These are phyloP conservation scores for Bombylius discolor DNA, from an alignment of 2,888 invertebrate genomes.

Conservation along the genomic window DNA sequence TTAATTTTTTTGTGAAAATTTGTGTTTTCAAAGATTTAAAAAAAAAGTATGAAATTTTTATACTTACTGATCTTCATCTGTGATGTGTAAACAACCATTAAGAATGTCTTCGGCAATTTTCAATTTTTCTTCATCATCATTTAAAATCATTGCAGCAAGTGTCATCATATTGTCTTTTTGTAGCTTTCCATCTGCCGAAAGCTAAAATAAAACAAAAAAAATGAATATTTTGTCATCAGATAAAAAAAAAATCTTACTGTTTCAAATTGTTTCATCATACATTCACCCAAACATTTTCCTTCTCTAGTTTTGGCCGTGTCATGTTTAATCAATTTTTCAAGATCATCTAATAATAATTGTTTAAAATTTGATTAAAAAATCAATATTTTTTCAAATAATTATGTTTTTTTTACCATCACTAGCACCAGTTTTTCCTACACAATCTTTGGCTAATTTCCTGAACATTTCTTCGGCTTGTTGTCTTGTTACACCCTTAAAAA, in stretches of 20 bases:
- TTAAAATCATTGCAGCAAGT: conserved; percentile 18
- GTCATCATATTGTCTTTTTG: conserved; percentile 20
- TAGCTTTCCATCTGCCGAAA: conserved; percentile 27
- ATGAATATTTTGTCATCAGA: neutral
- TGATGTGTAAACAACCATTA: conserved; percentile 20
- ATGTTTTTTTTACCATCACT: conserved; percentile 24
- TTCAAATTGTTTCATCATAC: conserved; percentile 27
- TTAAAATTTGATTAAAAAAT: neutral
- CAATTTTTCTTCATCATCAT: conserved; percentile 22
- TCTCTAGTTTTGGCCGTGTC: conserved; percentile 20
- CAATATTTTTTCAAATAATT: neutral
- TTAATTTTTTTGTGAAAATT: neutral
- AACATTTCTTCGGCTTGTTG: conserved; percentile 21
- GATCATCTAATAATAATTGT: conserved; percentile 20
- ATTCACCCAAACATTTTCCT: conserved; percentile 30
- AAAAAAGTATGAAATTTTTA: neutral
- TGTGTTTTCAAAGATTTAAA: neutral
- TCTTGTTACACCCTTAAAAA: conserved; percentile 16
- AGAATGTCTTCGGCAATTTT: conserved; percentile 17
- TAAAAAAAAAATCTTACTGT: conserved; percentile 21
- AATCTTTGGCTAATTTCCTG: conserved; percentile 18
- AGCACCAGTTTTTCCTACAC: conserved; percentile 27
- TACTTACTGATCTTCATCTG: conserved; percentile 30
- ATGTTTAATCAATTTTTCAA: conserved; percentile 24
- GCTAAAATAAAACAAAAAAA: conserved; percentile 16